Evolutionary conservation across 2,797 vertebrate genomes (phyloP).

Genomic region (Anguilla anguilla): DNA sequence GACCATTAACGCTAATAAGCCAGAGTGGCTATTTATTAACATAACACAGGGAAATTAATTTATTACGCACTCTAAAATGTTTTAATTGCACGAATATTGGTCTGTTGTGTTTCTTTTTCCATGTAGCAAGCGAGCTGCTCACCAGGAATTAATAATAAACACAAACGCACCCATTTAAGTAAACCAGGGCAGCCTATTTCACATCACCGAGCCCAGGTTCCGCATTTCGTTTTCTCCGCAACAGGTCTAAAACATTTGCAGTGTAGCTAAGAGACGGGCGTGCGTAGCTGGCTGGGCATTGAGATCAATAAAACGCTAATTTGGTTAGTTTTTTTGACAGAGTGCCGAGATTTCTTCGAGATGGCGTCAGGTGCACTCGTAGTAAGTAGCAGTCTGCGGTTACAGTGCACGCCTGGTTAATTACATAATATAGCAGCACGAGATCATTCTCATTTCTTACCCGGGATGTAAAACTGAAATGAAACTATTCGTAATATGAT

Average conservation of each 20-base stretch:
- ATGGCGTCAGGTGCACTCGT: neutral
- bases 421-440: neutral
- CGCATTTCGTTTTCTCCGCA: neutral
- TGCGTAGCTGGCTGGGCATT: neutral
- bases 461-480: neutral
- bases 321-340: neutral
- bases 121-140: neutral
- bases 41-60: neutral
- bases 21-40: neutral
- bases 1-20: neutral
- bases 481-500: neutral
- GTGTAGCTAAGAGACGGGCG: neutral
- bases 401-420: neutral
- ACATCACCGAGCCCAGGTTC: neutral
- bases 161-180: neutral
- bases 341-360: neutral
- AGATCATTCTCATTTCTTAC: neutral
- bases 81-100: neutral
- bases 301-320: neutral
- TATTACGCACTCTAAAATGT: neutral
- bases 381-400: neutral
- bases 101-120: neutral
- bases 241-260: slow-evolving; percentile 6
- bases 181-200: neutral
- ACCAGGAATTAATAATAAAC: neutral